phyloP scores from a whole-genome alignment of 2,888 invertebrate species.

The Lasioglossum zephyrum region DNA sequence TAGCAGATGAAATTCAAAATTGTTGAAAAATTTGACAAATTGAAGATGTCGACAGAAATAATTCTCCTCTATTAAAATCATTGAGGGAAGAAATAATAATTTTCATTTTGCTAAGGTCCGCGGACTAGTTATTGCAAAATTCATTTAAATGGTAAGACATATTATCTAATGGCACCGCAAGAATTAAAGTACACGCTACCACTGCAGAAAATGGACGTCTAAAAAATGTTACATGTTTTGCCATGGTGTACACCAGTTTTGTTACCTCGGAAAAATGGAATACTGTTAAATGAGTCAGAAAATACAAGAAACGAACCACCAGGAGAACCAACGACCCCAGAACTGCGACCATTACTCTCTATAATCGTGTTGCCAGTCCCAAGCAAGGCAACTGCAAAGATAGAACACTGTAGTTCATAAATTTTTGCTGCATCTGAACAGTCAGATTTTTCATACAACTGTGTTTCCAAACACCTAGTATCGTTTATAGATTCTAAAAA shows the following conservation, averaged over 20 bases:
- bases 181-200: not conserved
- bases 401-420: not conserved
- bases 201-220: not conserved
- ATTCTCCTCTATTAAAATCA: too few species aligned
- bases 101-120: too few species aligned
- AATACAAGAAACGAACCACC: not conserved
- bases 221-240: not conserved
- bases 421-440: not conserved
- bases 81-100: too few species aligned
- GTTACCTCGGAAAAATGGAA: not conserved
- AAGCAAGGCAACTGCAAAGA: not conserved
- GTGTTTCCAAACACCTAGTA: not conserved
- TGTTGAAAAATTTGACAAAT: too few species aligned
- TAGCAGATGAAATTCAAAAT: too few species aligned
- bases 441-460: not conserved
- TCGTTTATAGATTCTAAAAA: not conserved
- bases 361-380: not conserved
- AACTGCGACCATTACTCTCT: slow-evolving; percentile 1
- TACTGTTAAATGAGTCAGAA: not conserved
- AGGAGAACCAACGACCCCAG: not conserved
- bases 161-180: not conserved
- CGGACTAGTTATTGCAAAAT: not conserved
- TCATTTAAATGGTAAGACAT: not conserved
- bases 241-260: not conserved
- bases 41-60: too few species aligned